These are phyloP conservation scores for Hyles vespertilio DNA, from an alignment of 1,140 invertebrate species.

Conservation along the genomic window DNA sequence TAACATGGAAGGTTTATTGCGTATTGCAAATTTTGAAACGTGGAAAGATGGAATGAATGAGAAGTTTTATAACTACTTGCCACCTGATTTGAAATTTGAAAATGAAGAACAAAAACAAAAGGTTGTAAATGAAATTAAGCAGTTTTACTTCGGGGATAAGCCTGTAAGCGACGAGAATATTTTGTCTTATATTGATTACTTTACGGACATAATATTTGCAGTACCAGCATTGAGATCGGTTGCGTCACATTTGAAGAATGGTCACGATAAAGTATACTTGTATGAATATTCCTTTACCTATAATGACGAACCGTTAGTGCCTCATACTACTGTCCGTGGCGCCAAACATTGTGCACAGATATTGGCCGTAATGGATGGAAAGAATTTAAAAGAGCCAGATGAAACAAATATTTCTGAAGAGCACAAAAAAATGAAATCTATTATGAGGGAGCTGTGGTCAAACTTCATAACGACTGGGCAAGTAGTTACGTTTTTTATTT, in stretches of 20 bases:
- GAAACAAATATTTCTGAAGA: conserved; percentile 22
- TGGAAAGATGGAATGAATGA: conserved; percentile 26
- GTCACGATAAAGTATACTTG: conserved; percentile 5
- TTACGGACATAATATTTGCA: conserved; percentile 38
- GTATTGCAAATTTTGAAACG: conserved; percentile 6
- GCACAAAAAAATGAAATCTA: conserved; percentile 20
- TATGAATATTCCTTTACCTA: conserved; percentile 11
- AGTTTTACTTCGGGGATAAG: conserved; percentile 31
- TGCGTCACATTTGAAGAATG: conserved; percentile 34
- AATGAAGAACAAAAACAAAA: conserved; percentile 15
- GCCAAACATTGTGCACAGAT: conserved; percentile 11
- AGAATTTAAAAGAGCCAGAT: background rate
- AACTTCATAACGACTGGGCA: too few species aligned
- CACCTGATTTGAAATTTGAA: conserved; percentile 25
- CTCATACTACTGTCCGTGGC: conserved; percentile 5
- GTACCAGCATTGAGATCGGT: conserved; percentile 34
- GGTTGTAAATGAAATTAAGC: conserved; percentile 20
- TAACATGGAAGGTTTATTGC: conserved; percentile 25
- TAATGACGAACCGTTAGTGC: background rate
- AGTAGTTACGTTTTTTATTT: too few species aligned
- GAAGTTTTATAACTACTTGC: conserved; percentile 28
- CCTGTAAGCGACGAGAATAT: conserved; percentile 28
- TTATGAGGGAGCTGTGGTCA: conserved; percentile 32
- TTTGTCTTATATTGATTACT: conserved; percentile 37
- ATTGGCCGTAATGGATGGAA: conserved; percentile 26